Evolutionary conservation across 2,113 vertebrate species (phyloP), one percentile per base, ranked within the genome.

Genomic region (Tychaedon coryphoeus): DNA sequence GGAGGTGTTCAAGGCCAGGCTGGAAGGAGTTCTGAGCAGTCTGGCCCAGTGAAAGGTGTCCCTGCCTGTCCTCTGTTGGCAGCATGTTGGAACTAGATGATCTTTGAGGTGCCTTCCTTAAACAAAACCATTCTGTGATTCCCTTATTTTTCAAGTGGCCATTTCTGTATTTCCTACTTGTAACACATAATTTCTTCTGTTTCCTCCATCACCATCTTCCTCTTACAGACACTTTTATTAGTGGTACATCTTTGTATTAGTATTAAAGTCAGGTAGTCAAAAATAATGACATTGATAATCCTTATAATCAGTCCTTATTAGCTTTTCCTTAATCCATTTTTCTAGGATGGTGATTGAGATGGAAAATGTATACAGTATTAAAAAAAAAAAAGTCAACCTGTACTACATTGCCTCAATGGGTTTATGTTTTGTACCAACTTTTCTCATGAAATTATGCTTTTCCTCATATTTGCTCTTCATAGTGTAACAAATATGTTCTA

Each of bases 21-120:
- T 69, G 14, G 26, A 48, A 34, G n/a, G 22, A 19, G 22, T 20
- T 62, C 48, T 69, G 62, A 54, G n/a, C 47, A 34, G 16, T 6
- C 40, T 33, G 34, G 18, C 28, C 4, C 10, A 23, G 25, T 15
- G 31, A 56, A 56, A 69, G n/a, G 3, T 0, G 0, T 13, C 34
- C 19, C 31, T 54, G 40, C 9, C 29, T 40, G 40, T 40, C 40
- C 40, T 40, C 40, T 40, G 40, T 14, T 40, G 40, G 20, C 14
- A 61, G 25, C 33, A 25, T 25, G 5, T 2, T 74, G 61, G 24
- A 61, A 74, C 3, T 7, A 26, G 20, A 7, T 34, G 14, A 34
- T 54, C 11, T 69, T 69, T 33, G 33, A 48, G 5, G 11, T 31
- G 6, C 9, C 53, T 53, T 67, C 19, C 24, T 61, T 43, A 53